A percentile compares a stretch with the other conserved stretches of the same genome.
Conservation (phyloP, 2,888 invertebrate genomes). For the Tanypteryx hageni region DNA sequence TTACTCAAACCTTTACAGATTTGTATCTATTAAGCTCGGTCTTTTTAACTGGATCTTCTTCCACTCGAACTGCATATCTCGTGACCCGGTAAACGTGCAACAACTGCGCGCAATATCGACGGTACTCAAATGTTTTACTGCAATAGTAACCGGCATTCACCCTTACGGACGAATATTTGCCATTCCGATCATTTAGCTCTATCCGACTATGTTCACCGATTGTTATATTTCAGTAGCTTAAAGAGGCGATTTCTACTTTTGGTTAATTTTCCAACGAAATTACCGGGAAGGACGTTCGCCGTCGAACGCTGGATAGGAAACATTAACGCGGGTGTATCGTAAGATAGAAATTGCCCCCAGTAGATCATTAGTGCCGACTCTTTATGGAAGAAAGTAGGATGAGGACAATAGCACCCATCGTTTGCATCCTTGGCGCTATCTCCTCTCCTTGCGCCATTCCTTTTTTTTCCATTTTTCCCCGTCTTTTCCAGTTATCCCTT, state of each 20-base stretch:
- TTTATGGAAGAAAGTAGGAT: neutral
- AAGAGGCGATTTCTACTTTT: neutral
- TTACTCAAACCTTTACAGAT: too few relatives aligned
- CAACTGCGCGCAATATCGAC: too few relatives aligned
- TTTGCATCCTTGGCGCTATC: neutral
- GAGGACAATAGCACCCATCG: neutral
- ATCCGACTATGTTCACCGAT: neutral
- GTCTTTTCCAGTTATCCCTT: neutral
- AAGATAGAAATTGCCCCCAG: neutral
- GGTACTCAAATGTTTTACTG: too few relatives aligned
- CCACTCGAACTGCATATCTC: too few relatives aligned
- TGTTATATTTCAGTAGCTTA: neutral
- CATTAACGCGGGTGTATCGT: neutral
- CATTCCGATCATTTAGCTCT: neutral
- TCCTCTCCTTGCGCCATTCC: neutral
- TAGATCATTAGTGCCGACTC: neutral
- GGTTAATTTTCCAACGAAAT: conserved; percentile 13
- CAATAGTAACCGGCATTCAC: neutral
- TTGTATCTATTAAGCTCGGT: too few relatives aligned
- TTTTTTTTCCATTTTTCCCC: neutral
- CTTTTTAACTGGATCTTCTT: too few relatives aligned
- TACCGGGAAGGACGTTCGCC: neutral
- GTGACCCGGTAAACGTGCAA: too few relatives aligned
- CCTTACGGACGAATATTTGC: neutral
- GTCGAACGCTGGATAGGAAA: neutral